phyloP scores from a whole-genome alignment of 2,797 vertebrate species.

The Pseudochaenichthys georgianus region DNA sequence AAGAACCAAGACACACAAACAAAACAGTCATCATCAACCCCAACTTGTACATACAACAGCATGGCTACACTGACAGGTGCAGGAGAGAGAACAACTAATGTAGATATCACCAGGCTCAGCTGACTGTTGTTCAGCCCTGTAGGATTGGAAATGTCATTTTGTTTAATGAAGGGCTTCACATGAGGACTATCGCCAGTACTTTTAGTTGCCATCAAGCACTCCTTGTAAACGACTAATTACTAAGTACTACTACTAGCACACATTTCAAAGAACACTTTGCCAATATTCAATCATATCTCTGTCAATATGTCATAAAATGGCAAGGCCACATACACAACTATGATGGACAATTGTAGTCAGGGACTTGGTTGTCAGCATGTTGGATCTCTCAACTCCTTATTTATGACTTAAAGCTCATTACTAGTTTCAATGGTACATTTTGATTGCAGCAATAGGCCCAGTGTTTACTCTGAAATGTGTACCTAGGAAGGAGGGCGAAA shows the following conservation, averaged over 20 bases:
- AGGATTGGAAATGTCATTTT: conserved; percentile 25
- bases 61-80: conserved; percentile 4
- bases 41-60: background rate
- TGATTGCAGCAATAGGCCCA: background rate
- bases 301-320: background rate
- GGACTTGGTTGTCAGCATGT: background rate
- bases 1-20: conserved; percentile 40
- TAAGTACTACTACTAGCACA: conserved; percentile 10
- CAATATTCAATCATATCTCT: background rate
- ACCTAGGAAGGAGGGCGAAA: background rate
- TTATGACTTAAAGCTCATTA: background rate
- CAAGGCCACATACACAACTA: background rate
- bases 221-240: conserved; percentile 18
- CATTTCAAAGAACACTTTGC: background rate
- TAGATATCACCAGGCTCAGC: conserved; percentile 27
- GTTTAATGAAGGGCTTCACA: conserved; percentile 25
- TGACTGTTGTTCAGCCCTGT: conserved; percentile 41
- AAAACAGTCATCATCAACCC: background rate
- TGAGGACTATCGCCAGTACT: background rate
- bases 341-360: background rate
- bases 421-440: conserved; percentile 9
- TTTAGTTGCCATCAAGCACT: conserved; percentile 19
- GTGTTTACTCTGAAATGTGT: background rate
- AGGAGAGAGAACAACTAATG: conserved; percentile 8
- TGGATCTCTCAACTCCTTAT: background rate